Evolutionary conservation across 2,113 vertebrate species (phyloP), one percentile per base, ranked within the genome.

Genomic region (Physeter macrocephalus): DNA sequence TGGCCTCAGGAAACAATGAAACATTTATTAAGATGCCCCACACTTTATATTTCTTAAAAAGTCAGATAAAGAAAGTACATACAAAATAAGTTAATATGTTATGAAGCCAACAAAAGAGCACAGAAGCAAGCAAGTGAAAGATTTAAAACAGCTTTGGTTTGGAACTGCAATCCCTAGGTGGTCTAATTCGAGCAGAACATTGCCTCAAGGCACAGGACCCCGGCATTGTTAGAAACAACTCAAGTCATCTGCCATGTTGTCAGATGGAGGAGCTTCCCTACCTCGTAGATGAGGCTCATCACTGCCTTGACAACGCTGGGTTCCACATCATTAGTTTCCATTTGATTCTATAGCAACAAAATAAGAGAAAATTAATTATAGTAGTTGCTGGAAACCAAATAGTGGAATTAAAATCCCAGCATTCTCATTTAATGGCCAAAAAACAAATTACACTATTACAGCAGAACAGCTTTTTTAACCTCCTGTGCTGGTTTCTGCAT

Each of bases 361-460:
- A 98, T 98, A 98, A 98, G 98, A 99, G 98, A 98, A 99, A 99
- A 98, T 98, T 99, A 99, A 99, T 99, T 98, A 99, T 96, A 97
- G 84, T 97, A 97, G 98, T 98, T 98, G 97, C 97, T 99, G 98
- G 98, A 99, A 99, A 99, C 84, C 97, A 99, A 99, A 98, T 97
- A 98, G 95, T 98, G 97, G 98, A 99, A 99, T 99, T 99, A 99
- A 99, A 99, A 99, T 98, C 96, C 49, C 93, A 98, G 98, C 96
- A 96, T 99, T 99, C 94, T 98, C 96, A 98, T 98, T 98, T 99
- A 99, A 99, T 99, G 98, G 98, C 98, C 97, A 98, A 98, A 98
- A 98, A 99, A 99, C 97, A 99, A 99, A 99, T 98, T 98, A 98
- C 94, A 88, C 95, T 84, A 98, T 98, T 99, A 98, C 31, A 90